Evolutionary conservation across 2,888 invertebrate species (phyloP).

Genomic region (Meteorus cinctellus): DNA sequence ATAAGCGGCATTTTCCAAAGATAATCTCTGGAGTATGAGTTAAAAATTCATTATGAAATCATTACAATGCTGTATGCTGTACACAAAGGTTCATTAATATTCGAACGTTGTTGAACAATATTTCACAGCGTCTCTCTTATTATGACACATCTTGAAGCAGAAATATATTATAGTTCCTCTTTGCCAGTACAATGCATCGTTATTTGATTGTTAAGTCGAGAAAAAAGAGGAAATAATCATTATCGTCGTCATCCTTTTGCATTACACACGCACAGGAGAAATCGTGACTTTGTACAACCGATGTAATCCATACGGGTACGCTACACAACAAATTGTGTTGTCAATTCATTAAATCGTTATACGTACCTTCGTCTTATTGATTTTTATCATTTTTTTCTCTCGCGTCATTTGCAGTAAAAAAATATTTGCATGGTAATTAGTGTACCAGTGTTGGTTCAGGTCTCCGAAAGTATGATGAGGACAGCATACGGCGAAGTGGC

Average conservation of each 20-base stretch:
- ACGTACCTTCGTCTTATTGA: background rate
- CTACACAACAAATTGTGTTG: background rate
- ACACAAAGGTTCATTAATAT: conserved; percentile 5
- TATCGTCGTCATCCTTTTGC: background rate
- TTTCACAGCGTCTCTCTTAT: background rate
- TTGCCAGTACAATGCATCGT: background rate
- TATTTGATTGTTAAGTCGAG: background rate
- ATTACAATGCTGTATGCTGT: background rate
- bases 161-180: background rate
- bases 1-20: background rate
- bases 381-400: background rate
- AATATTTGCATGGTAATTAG: conserved; percentile 25
- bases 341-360: conserved; percentile 13
- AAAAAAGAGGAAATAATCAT: background rate
- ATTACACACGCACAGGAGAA: conserved; percentile 8
- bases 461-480: background rate
- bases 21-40: background rate
- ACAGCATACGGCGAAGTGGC: background rate
- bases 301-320: conserved; percentile 4
- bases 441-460: conserved; percentile 1
- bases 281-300: conserved; percentile 4
- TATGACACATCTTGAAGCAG: background rate
- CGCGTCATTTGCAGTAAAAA: background rate
- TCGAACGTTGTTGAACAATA: background rate
- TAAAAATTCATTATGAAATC: background rate